Base-by-base conservation (phyloP, 2,113 vertebrate species). In the Scophthalmus maximus region DNA sequence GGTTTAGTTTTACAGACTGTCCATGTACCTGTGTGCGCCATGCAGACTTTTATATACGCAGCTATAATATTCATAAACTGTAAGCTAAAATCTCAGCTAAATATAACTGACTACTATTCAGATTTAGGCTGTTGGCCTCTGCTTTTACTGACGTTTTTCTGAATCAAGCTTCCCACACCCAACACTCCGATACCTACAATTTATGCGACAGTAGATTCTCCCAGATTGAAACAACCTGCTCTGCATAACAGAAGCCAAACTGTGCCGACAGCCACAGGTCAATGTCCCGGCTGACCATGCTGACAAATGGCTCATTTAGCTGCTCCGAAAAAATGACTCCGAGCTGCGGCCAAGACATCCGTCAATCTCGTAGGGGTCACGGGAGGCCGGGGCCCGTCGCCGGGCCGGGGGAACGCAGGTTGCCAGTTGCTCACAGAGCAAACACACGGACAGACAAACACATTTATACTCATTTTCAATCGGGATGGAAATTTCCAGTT, bases 281-380 rank as follows among this genome's bases (percentile, higher is more conserved):
- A 86, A 58, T 78, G 77, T 80, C 70, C 61, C 53, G 1, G 44
- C 53, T 77, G 75, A 85, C 84, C 82, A 65, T 18, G 58, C 57
- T 84, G 82, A 87, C 58, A 86, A 84, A 88, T 69, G 86, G 76
- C n/a, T n/a, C n/a, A n/a, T n/a, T n/a, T n/a, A n/a, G n/a, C 75
- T 79, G 65, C 81, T 32, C 57, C n/a, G n/a, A 60, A 53, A 83
- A 74, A 83, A 76, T 63, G 83, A 84, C 56, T 82, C 57, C 53
- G 58, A 79, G 73, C 75, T 76, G 81, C 68, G 73, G 81, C 86
- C 84, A 71, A 83, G 65, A 70, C 75, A 66, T 30, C 57, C 86
- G 86, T 84, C 80, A 78, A 76, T 89, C 85, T 86, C 68, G 42
- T 68, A 73, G 77, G 85, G 85, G 87, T 83, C 78, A 55, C 68